Percentiles rank a stretch among this genome's conserved stretches.
Evolutionary conservation across 30 jellyfish, hydroid and myxozoan species (phyloP).

Genomic region (Chrysaora quinquecirrha): DNA sequence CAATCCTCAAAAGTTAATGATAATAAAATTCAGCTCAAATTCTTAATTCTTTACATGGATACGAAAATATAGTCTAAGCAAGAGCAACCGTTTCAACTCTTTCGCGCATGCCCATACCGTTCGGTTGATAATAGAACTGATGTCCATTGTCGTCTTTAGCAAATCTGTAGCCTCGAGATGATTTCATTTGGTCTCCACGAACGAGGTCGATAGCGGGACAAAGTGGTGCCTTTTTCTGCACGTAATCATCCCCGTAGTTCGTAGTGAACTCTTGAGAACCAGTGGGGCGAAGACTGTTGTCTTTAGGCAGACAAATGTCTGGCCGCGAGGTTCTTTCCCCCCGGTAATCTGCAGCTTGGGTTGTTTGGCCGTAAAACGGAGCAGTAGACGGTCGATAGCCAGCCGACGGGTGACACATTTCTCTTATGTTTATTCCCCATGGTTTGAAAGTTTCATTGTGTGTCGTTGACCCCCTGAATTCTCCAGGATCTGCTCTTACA

Average conservation of each 20-base stretch:
- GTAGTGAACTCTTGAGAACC: slow-evolving; percentile 91
- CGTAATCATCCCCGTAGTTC: slow-evolving; percentile 69
- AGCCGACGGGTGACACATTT: slow-evolving; percentile 56
- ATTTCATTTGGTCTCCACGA: slow-evolving; percentile 12
- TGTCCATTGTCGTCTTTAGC: slow-evolving; percentile 86
- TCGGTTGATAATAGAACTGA: slow-evolving; percentile 74
- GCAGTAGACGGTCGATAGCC: slow-evolving; percentile 84
- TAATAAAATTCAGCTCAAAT: too few relatives aligned
- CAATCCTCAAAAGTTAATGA: too few relatives aligned
- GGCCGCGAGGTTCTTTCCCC: slow-evolving; percentile 71
- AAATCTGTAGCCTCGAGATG: slow-evolving; percentile 67
- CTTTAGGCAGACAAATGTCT: slow-evolving; percentile 86
- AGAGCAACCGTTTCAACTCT: slow-evolving; percentile 58
- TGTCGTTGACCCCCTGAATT: slow-evolving; percentile 82
- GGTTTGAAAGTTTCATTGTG: slow-evolving; percentile 95
- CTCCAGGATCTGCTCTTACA: slow-evolving; percentile 69
- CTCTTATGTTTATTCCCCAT: slow-evolving; percentile 79
- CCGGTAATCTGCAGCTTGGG: slow-evolving; percentile 75
- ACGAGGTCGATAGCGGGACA: slow-evolving; percentile 95
- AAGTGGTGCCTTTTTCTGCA: slow-evolving; percentile 58
- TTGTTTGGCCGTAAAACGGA: slow-evolving; percentile 94
- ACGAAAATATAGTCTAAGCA: slow-evolving; percentile 30
- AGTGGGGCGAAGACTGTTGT: slow-evolving; percentile 54
- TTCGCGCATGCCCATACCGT: slow-evolving; percentile 69
- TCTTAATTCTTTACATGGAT: too few relatives aligned